Evolutionary conservation across 2,113 vertebrate genomes (phyloP), one percentile per base, ranked within the genome.

Genomic region (Melanocharis versteri): DNA sequence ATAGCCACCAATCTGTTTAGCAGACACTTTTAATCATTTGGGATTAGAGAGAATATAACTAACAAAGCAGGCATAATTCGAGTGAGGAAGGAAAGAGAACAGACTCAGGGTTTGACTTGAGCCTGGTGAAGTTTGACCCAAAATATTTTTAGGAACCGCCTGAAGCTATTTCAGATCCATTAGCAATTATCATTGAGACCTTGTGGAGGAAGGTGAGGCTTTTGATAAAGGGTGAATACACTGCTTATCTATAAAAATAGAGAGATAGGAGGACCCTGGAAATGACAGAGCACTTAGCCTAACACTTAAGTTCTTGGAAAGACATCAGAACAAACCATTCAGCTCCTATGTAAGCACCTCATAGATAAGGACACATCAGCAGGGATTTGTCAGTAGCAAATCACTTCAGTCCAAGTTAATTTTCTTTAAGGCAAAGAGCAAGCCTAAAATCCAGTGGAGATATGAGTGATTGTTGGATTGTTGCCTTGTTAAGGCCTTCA

Each of bases 221-320:
- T 96, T 71, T 83, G 61, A 91, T 66, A 79, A 60, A 60, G 48
- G 37, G 20, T 69, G 45, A 87, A 90, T 72, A 50, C 37, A 65
- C 22, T 37, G 39, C 57, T 94, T 87, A 94, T 90, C 82, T 48
- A 22, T 57, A 85, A 85, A 94, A 91, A 85, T 1, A 50, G 61
- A 91, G 61, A 64, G 57, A 92, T 76, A 90, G 66, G 37, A 88
- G 40, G 50, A 93, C 50, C 40, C 70, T 91, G 80, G 61, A 94
- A 92, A 90, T 57, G 70, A 76, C 79, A 79, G 62, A 88, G 37
- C 75, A 57, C 88, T 94, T 61, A 76, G 54, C 12, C n/a, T 82
- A 85, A 80, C 75, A 53, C 44, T 87, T 85, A 60, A 68, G n/a
- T 76, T 91, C 89, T 88, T 88, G 82, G 82, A 90, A 88, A 83